Base-by-base conservation (phyloP, 2,797 vertebrate species). In the Bradypus variegatus region DNA sequence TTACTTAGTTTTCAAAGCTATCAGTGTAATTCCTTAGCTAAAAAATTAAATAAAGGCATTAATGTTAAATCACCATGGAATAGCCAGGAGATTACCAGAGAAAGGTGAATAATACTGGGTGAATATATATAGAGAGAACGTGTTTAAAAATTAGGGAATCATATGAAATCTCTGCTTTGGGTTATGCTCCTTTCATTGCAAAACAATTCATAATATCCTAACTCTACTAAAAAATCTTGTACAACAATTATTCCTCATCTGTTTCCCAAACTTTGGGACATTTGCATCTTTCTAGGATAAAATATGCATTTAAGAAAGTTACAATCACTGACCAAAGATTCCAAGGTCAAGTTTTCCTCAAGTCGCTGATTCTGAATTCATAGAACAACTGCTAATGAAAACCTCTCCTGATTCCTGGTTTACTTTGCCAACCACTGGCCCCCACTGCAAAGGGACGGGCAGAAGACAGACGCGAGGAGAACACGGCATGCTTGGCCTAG, bases 301-400 rank as follows among this genome's bases (percentile, higher is more conserved):
- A 15, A 12, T 8, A 45, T 6, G 19, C 23, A 29, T 67, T 38
- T 5, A 36, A 21, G 21, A 38, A 50, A 7, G 9, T 2, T 0
- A 4, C 0, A 2, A 1, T 38, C 33, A 16, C 1, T 70, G 21
- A 6, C 13, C 13, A 19, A 72, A 38, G 4, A 7, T 62, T 4
- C 6, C 19, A 29, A 50, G 13, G 19, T 36, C 31, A 12, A 14
- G 1, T 9, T 65, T 41, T 50, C 75, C 19, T 48, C 0, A 25
- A 15, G 14, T 33, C 93, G 94, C 94, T 15, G 91, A 25, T 94
- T 53, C 1, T 88, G 38, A 33, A 93, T 89, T 93, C 93, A 94
- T 93, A 94, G 86, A 92, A 0, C 36, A 1, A 64, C 48, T 93
- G 50, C 65, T 78, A 90, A 69, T 69, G 72, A 50, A 45, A 4